These are phyloP conservation scores for Drosophila equinoxialis DNA, from an alignment of 1,140 invertebrate species.

Conservation along the genomic window DNA sequence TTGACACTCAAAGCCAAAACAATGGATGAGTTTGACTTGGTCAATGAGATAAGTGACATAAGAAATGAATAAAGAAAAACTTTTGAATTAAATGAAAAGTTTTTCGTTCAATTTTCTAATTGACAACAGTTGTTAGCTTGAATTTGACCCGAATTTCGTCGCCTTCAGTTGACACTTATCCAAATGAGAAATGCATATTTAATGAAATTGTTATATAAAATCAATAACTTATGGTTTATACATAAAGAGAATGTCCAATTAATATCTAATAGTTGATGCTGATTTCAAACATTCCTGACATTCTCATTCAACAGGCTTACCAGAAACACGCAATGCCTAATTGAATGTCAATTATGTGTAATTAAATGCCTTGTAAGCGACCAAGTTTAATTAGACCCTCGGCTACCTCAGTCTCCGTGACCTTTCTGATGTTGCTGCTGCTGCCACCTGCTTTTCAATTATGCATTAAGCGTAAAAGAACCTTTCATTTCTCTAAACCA, in stretches of 20 bases:
- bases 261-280: constrained; percentile 16
- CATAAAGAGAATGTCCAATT: constrained; percentile 1
- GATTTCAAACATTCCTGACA: background rate
- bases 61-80: background rate
- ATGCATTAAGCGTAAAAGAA: constrained; percentile 59
- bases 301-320: constrained; percentile 21
- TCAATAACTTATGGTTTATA: background rate
- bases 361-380: constrained; percentile 65
- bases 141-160: background rate
- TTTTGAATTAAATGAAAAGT: background rate
- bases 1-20: constrained; percentile 9
- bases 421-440: background rate
- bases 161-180: constrained; percentile 31
- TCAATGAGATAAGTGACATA: background rate
- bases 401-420: constrained; percentile 4
- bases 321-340: constrained; percentile 62
- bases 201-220: background rate
- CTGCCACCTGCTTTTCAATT: constrained; percentile 52
- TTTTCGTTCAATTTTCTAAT: background rate
- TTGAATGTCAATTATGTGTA: constrained; percentile 77
- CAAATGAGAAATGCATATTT: constrained; percentile 7
- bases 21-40: constrained; percentile 10
- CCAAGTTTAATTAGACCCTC: constrained; percentile 66
- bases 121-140: background rate
- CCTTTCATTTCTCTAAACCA: constrained; percentile 38